Base-by-base conservation (phyloP, 2,888 invertebrate species). In the Holacanthella duospinosa region DNA sequence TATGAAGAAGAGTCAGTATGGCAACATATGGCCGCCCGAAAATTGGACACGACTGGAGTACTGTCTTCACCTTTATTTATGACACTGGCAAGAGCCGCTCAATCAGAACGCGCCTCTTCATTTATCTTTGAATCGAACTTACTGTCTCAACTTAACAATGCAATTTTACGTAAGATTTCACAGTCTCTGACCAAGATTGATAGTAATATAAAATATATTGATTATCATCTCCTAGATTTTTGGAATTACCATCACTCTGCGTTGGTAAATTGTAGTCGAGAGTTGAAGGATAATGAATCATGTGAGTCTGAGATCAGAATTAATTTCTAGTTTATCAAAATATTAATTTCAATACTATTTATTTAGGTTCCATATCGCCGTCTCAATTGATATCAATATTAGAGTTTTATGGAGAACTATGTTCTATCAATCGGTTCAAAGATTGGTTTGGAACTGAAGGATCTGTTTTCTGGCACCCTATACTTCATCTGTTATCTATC, bases 401-500 rank as follows among this genome's bases (percentile, higher is more conserved):
- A 65, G 85, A 87, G 74, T 92, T 93, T 79, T 86, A 92, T 74
- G 85, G 87, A 0, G 85, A 87, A 67, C 83, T 91, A 64, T 87
- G 89, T 75, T 83, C 86, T 26, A 91, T 90, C 74, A 85, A 86
- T 25, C 82, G 84, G 68, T 85, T 93, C 81, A 86, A 90, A 70
- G 89, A 90, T 77, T 93, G 93, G 93, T 82, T 93, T 56, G 93
- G 93, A 19, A 78, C 81, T 58, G 85, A 88, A 70, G 92, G 91
- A 6, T 84, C 86, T 1, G 81, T 83, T n/a, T 93, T 93, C 79
- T 93, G 93, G 93, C 82, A 85, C 56, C 88, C 89, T 2, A 79
- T 93, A 66, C 80, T 93, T 12, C 83, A 85, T 64, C 80, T 89
- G 75, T 81, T 89, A 29, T 88, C 68, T 1, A 68, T 68, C 4